Percentiles rank a stretch among this genome's conserved stretches.
These are phyloP conservation scores for zebrafish (Danio rerio) DNA, from an alignment of 2,113 vertebrate species.

Conservation along the genomic window GRCz12tu NC_133196.1:9074501-9075000, in stretches of 20 bases:
- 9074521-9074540: no score
- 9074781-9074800: not conserved
- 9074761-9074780: not conserved
- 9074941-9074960: conserved; percentile 11
- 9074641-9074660: no score
- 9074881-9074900: conserved; percentile 1
- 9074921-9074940: not conserved
- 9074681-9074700: not conserved
- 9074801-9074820: conserved; percentile 27
- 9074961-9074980: conserved; percentile 54
- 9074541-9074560: no score
- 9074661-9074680: no score
- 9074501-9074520: no score
- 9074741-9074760: not conserved
- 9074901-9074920: not conserved
- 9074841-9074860: not conserved
- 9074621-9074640: no score
- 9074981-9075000: conserved; percentile 64
- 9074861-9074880: not conserved
- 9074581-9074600: no score
- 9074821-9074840: conserved; percentile 11
- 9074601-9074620: no score
- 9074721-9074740: not conserved
- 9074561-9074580: no score
- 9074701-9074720: not conserved